Percentiles rank a stretch among this genome's conserved stretches.
These are phyloP conservation scores for Agrypnia vestita DNA, from an alignment of 1,140 invertebrate genomes.

Conservation along the genomic window DNA sequence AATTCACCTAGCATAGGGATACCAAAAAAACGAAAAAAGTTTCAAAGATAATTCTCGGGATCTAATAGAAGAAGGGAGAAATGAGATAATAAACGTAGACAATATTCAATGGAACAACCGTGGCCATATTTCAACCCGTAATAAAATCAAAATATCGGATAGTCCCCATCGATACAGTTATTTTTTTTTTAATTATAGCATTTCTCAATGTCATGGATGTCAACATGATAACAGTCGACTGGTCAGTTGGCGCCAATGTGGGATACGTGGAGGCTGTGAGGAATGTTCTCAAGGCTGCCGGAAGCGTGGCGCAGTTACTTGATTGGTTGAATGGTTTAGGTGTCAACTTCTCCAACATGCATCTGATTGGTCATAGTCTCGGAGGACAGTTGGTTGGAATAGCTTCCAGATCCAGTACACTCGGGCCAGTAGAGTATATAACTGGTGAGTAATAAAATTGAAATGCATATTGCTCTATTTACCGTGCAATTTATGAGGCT, in stretches of 20 bases:
- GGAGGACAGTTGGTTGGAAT: constrained; percentile 58
- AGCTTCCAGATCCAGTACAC: constrained; percentile 44
- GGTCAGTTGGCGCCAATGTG: constrained; percentile 67
- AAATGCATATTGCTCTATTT: no score
- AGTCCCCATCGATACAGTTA: no score
- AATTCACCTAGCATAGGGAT: no score
- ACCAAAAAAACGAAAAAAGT: no score
- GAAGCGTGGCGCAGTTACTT: constrained; percentile 28
- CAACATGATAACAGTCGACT: constrained; percentile 76
- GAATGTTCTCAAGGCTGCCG: constrained; percentile 7
- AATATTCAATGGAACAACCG: no score
- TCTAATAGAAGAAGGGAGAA: no score
- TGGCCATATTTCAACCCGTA: no score
- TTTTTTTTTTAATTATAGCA: constrained; percentile 62
- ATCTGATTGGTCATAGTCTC: constrained; percentile 48
- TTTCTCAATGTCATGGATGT: constrained; percentile 68
- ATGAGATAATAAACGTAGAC: no score
- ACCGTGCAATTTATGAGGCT: no score
- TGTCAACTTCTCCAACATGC: constrained; percentile 28
- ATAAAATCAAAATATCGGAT: no score
- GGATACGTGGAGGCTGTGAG: constrained; percentile 1
- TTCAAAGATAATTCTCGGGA: no score
- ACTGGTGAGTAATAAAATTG: constrained; percentile 61
- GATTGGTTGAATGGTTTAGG: constrained; percentile 42
- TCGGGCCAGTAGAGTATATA: constrained; percentile 59